Evolutionary conservation across 2,888 invertebrate genomes (phyloP).

Genomic region (Campopleginae sp.): DNA sequence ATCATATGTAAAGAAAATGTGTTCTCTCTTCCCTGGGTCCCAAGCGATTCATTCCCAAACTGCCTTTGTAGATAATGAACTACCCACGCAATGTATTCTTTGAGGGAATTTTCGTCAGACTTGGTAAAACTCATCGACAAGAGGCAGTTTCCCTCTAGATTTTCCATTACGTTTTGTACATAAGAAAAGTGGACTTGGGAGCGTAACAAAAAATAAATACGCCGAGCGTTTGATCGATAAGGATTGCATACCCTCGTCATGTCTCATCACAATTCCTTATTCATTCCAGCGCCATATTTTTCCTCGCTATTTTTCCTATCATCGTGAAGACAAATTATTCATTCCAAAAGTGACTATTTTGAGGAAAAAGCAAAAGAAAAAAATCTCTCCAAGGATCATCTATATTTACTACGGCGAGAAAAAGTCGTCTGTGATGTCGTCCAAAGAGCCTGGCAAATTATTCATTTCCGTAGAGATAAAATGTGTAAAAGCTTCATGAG

Average conservation of each 20-base stretch:
- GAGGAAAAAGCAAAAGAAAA: background rate
- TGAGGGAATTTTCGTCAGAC: conserved; percentile 48
- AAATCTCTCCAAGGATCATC: conserved; percentile 19
- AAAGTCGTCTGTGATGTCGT: conserved; percentile 21
- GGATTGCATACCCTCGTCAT: conserved; percentile 33
- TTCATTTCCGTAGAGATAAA: conserved; percentile 29
- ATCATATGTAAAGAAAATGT: conserved; percentile 8
- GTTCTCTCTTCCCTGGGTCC: conserved; percentile 37
- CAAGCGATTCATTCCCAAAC: conserved; percentile 58
- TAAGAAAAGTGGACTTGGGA: conserved; percentile 32
- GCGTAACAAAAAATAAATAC: conserved; percentile 31
- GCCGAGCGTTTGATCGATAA: conserved; percentile 26
- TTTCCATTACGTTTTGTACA: conserved; percentile 54
- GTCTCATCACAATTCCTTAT: conserved; percentile 9
- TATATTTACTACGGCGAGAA: conserved; percentile 14
- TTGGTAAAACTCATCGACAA: conserved; percentile 23
- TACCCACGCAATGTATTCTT: conserved; percentile 59
- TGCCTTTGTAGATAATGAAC: conserved; percentile 22
- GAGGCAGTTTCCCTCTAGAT: conserved; percentile 32
- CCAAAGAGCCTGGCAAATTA: conserved; percentile 56
- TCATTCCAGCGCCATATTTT: conserved; percentile 23
- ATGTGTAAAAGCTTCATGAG: conserved; percentile 2
- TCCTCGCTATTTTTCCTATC: conserved; percentile 6
- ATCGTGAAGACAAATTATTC: background rate
- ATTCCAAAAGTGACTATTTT: background rate